A percentile compares a stretch with the other conserved stretches of the same genome.
These are phyloP conservation scores for Tinamus major DNA, from an alignment of 2,797 vertebrate genomes.

Conservation along the genomic window DNA sequence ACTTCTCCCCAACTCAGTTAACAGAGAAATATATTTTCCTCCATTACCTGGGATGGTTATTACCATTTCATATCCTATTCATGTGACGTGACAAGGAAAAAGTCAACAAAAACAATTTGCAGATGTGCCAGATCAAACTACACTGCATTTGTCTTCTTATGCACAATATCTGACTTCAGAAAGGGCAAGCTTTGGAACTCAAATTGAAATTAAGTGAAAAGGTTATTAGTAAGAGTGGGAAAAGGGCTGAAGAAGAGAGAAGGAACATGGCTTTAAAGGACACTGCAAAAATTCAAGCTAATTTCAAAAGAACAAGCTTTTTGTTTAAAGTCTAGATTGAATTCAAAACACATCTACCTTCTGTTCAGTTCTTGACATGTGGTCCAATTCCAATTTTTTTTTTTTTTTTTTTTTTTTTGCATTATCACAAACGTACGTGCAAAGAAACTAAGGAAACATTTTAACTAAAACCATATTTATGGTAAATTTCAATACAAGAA, in stretches of 20 bases:
- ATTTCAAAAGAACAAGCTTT: neutral
- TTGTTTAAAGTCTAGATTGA: neutral
- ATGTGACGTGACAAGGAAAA: neutral
- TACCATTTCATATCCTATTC: neutral
- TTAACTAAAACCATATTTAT: neutral
- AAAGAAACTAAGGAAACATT: neutral
- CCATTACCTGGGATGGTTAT: neutral
- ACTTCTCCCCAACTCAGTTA: neutral
- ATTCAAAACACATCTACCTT: neutral
- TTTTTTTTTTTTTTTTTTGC: neutral
- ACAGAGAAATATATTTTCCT: neutral
- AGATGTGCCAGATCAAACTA: neutral
- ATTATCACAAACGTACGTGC: neutral
- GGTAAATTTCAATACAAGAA: neutral
- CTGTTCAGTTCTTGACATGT: fast-evolving
- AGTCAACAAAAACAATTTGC: neutral
- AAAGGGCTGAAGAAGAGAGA: neutral
- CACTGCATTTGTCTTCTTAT: neutral
- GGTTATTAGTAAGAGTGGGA: neutral
- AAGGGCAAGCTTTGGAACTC: neutral
- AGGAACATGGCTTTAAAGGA: neutral
- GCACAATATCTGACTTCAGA: neutral
- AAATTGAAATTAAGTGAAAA: neutral
- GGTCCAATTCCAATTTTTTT: neutral
- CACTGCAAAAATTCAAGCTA: neutral